Evolutionary conservation across 2,888 invertebrate genomes (phyloP).

Genomic region (Drosophila histrio): DNA sequence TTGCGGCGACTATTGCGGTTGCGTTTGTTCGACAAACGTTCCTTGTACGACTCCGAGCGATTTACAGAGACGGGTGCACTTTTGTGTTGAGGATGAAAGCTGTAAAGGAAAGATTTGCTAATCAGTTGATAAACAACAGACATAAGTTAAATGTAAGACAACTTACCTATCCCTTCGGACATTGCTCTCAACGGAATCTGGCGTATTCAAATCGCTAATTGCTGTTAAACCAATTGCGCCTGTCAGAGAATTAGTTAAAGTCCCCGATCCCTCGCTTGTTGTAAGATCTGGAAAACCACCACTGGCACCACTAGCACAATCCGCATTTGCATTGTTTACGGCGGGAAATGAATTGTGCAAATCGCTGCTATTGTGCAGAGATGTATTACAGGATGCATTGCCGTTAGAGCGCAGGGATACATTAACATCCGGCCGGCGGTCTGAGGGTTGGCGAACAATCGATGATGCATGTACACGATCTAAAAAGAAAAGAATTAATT

Average conservation of each 20-base stretch:
- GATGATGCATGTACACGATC: conserved; percentile 83
- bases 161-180: conserved; percentile 77
- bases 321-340: conserved; percentile 54
- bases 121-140: not conserved
- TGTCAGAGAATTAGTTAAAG: conserved; percentile 45
- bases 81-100: conserved; percentile 81
- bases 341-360: conserved; percentile 73
- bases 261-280: conserved; percentile 49
- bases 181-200: conserved; percentile 79
- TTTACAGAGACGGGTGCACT: conserved; percentile 85
- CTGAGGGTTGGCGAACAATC: conserved; percentile 84
- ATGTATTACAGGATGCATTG: conserved; percentile 73
- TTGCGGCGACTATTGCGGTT: conserved; percentile 89
- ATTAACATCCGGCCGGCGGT: conserved; percentile 83
- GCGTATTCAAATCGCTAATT: conserved; percentile 75
- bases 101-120: conserved; percentile 23
- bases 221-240: conserved; percentile 52
- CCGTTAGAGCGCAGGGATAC: conserved; percentile 80
- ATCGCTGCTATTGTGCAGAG: conserved; percentile 75
- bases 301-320: conserved; percentile 37
- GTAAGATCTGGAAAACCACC: conserved; percentile 49
- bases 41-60: conserved; percentile 90
- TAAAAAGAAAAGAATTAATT: conserved; percentile 39
- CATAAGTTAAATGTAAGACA: not conserved
- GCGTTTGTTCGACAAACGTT: conserved; percentile 87